phyloP scores from a whole-genome alignment of 2,797 vertebrate genomes.

The Periophthalmus magnuspinnatus region DNA sequence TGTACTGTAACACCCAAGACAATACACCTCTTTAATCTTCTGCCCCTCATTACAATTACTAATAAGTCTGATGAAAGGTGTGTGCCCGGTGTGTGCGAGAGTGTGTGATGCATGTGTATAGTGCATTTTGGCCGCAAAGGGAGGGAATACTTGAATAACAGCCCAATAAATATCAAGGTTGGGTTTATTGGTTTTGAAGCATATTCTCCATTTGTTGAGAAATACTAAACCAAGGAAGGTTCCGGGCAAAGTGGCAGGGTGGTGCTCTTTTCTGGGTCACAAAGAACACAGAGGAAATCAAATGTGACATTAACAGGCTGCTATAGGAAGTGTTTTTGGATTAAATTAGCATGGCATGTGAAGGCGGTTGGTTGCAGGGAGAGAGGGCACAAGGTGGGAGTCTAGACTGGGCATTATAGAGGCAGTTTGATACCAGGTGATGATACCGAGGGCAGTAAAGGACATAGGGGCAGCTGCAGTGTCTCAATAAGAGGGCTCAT shows the following conservation, averaged over 20 bases:
- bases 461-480: slow-evolving; percentile 50
- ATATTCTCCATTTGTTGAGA: slow-evolving; percentile 79
- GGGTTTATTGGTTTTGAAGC: slow-evolving; percentile 83
- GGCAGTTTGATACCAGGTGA: slow-evolving; percentile 25
- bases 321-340: slow-evolving; percentile 85
- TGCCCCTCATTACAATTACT: slow-evolving; percentile 79
- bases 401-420: slow-evolving; percentile 13
- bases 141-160: slow-evolving; percentile 79
- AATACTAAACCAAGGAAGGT: slow-evolving; percentile 80
- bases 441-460: slow-evolving; percentile 36
- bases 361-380: slow-evolving; percentile 40
- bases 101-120: slow-evolving; percentile 41
- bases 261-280: slow-evolving; percentile 80
- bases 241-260: slow-evolving; percentile 80
- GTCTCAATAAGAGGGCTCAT: slow-evolving; percentile 42
- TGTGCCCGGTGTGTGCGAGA: slow-evolving; percentile 40
- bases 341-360: slow-evolving; percentile 78
- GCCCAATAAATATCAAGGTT: slow-evolving; percentile 81
- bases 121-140: slow-evolving; percentile 46
- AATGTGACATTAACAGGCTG: slow-evolving; percentile 84
- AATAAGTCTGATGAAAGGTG: slow-evolving; percentile 68
- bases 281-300: slow-evolving; percentile 77
- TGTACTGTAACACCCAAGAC: slow-evolving; percentile 76
- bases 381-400: slow-evolving; percentile 38
- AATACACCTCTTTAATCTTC: slow-evolving; percentile 76